Percentiles rank a stretch among this genome's conserved stretches.
Conservation (phyloP, 2,888 invertebrate species). For the Tanaodytes sp. region DNA sequence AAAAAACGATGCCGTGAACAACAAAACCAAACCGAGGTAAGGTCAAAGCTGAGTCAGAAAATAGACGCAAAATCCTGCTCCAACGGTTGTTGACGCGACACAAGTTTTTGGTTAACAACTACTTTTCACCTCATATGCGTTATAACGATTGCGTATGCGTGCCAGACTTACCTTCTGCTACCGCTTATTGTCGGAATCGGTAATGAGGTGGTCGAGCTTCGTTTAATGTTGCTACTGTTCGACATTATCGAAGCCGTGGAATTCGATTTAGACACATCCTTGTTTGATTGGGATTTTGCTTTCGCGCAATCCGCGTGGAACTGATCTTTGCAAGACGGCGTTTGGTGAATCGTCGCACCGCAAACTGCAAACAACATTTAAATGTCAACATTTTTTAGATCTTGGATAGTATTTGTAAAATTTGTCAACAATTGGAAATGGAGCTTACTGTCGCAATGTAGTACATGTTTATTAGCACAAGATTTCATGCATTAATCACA, state of each 20-base stretch:
- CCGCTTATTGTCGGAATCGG: constrained; percentile 65
- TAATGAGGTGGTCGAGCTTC: constrained; percentile 68
- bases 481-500: constrained; percentile 87
- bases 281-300: constrained; percentile 73
- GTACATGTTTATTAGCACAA: constrained; percentile 84
- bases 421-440: background rate
- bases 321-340: constrained; percentile 87
- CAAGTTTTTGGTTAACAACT: constrained; percentile 53
- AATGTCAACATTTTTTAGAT: too few relatives aligned
- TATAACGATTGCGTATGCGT: constrained; percentile 32
- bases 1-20: background rate
- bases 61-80: constrained; percentile 6
- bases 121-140: constrained; percentile 56
- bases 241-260: constrained; percentile 66
- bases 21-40: constrained; percentile 10
- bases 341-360: constrained; percentile 89
- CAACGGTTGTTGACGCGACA: constrained; percentile 14
- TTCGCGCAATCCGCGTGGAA: constrained; percentile 85
- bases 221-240: constrained; percentile 63
- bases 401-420: too few relatives aligned
- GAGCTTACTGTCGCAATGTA: constrained; percentile 87
- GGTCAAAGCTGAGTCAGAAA: constrained; percentile 15
- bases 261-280: constrained; percentile 69
- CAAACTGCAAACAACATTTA: constrained; percentile 82
- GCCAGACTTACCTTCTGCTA: constrained; percentile 67